A percentile compares a stretch with the other conserved stretches of the same genome.
Conservation (phyloP, 2,888 invertebrate genomes). For the Napeogenes inachia region DNA sequence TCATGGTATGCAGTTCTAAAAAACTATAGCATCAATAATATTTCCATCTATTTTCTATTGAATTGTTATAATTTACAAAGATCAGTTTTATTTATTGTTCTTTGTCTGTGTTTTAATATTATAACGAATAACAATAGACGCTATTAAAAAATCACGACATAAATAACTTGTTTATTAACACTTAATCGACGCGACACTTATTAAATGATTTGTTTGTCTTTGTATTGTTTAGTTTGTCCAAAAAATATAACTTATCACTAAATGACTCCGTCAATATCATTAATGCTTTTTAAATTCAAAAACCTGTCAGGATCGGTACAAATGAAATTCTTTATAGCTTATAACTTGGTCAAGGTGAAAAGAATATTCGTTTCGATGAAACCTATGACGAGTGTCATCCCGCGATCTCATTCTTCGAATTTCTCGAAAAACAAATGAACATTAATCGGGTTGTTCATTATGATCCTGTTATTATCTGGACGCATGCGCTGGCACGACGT, state of each 20-base stretch:
- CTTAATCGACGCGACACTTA: constrained; percentile 14
- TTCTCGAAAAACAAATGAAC: constrained; percentile 26
- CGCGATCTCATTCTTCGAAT: neutral
- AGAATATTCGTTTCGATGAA: neutral
- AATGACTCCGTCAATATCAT: neutral
- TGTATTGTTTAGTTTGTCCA: constrained; percentile 3
- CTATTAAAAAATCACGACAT: neutral
- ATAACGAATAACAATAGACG: neutral
- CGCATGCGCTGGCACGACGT: constrained; percentile 58
- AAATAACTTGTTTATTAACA: constrained; percentile 6
- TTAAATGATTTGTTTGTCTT: constrained; percentile 13
- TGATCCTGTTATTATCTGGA: constrained; percentile 46
- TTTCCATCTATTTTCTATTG: no score
- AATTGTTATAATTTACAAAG: no score
- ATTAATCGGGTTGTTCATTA: constrained; percentile 32
- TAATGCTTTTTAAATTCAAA: neutral
- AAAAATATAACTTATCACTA: constrained; percentile 5
- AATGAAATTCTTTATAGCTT: no score
- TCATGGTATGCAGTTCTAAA: neutral
- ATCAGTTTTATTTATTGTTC: neutral
- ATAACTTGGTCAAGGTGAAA: neutral
- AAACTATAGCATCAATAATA: no score
- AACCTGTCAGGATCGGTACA: neutral
- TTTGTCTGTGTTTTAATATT: constrained; percentile 1
- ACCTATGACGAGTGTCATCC: neutral